Base-by-base conservation (phyloP, 2,797 vertebrate species). In the Epinephelus awoara region DNA sequence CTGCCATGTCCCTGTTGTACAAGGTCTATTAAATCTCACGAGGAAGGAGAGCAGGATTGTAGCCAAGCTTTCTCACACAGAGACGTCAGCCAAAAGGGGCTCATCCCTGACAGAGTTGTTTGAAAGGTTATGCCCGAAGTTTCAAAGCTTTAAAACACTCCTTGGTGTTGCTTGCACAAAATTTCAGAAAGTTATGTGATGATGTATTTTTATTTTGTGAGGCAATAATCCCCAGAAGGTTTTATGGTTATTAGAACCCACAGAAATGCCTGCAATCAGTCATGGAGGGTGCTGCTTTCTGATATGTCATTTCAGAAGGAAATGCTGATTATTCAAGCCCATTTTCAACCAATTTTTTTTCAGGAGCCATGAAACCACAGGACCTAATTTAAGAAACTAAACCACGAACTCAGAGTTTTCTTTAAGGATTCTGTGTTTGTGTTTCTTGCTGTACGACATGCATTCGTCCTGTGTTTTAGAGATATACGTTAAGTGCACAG, bases 21-120 rank as follows among this genome's bases (percentile, higher is more conserved):
- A 56, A 51, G 65, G 19, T 76, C 67, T 62, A 75, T 76, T 67
- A 58, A 78, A 58, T 63, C 52, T 67, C 65, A 47, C 0, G 40
- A 72, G 47, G 63, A 59, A 25, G 38, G 40, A 69, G 51, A 58
- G 70, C 6, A 59, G 23, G 54, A 58, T 27, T 56, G 55, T 34
- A 29, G 54, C 44, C 12, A 40, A 62, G 63, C n/a, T 18, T 55
- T 25, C 18, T 21, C 58, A 55, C 2, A 14, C 57, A 25, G 47
- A 54, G 18, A 42, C 54, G 55, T 73, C 67, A 47, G 50, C n/a
- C 1, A 62, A 46, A 73, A 14, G 13, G 18, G 44, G 17, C 40
- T 71, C 56, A 71, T 64, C 69, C 44, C 23, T 47, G 54, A 67
- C 61, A 17, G 55, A 61, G 44, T 7, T 51, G 55, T 70, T 58